phyloP scores from a whole-genome alignment of 2,113 vertebrate species.

The Vidua chalybeata region DNA sequence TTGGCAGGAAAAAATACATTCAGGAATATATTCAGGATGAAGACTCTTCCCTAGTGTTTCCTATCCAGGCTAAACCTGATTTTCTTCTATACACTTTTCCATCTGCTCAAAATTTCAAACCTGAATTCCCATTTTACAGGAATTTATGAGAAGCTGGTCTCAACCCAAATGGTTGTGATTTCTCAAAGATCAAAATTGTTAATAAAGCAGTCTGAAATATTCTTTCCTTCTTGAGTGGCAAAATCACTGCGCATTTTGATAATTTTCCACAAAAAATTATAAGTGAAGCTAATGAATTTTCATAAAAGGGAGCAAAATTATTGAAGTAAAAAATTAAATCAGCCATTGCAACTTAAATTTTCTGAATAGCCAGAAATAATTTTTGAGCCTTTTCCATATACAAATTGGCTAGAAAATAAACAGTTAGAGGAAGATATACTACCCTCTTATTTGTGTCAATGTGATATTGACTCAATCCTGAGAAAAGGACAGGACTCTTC shows the following conservation, averaged over 20 bases:
- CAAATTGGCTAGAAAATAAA: neutral
- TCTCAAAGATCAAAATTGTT: neutral
- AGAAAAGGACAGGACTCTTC: neutral
- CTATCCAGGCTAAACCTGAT: neutral
- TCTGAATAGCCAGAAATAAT: neutral
- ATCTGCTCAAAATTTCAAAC: neutral
- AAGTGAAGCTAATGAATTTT: neutral
- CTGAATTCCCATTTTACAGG: neutral
- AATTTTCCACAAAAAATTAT: neutral
- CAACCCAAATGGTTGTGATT: neutral
- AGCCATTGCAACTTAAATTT: neutral
- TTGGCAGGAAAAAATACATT: neutral
- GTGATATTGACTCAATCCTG: neutral
- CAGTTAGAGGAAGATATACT: neutral
- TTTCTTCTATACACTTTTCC: neutral
- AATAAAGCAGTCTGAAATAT: neutral
- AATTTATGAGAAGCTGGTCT: neutral
- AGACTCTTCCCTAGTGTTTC: neutral
- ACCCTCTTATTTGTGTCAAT: neutral
- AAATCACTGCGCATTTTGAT: neutral
- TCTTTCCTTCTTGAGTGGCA: neutral
- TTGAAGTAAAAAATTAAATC: neutral
- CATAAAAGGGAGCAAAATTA: neutral
- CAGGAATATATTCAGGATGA: neutral
- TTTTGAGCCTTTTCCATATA: neutral